phyloP scores from a whole-genome alignment of 1,140 invertebrate species.

The Lepidurus packardi region DNA sequence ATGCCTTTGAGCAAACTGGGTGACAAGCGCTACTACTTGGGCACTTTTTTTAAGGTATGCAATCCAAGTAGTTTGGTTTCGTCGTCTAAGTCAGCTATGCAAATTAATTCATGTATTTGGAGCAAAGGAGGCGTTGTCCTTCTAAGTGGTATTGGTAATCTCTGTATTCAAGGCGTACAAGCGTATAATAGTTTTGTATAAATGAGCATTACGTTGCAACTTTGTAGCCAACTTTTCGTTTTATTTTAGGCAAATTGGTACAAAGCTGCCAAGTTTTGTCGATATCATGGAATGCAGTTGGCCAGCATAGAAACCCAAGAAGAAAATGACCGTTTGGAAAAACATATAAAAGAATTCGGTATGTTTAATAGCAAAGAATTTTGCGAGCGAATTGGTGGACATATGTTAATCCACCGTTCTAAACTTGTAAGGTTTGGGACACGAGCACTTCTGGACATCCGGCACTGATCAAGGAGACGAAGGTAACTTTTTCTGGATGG shows the following conservation, averaged over 20 bases:
- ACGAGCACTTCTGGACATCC: constrained; percentile 88
- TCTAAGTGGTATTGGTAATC: neutral
- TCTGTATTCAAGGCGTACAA: neutral
- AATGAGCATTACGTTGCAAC: neutral
- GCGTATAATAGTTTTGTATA: neutral
- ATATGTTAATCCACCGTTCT: constrained; percentile 17
- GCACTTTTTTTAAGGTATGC: constrained; percentile 83
- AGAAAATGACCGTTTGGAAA: constrained; percentile 78
- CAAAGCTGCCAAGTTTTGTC: constrained; percentile 80
- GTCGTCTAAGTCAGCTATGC: neutral
- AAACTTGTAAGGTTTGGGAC: constrained; percentile 61
- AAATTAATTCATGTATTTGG: neutral
- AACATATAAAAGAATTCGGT: constrained; percentile 75
- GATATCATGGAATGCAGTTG: constrained; percentile 85
- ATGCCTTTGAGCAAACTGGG: constrained; percentile 80
- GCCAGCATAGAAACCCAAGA: constrained; percentile 80
- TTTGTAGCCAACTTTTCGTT: constrained; percentile 25
- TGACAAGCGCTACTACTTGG: constrained; percentile 79
- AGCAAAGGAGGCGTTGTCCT: neutral
- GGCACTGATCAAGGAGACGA: constrained; percentile 85
- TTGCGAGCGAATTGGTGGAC: neutral
- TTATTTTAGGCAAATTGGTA: constrained; percentile 80
- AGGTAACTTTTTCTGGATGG: constrained; percentile 87
- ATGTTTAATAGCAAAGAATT: constrained; percentile 39
- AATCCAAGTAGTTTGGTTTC: neutral